These are phyloP conservation scores for Argyresthia albistria DNA, from an alignment of 2,888 invertebrate species.

Conservation along the genomic window DNA sequence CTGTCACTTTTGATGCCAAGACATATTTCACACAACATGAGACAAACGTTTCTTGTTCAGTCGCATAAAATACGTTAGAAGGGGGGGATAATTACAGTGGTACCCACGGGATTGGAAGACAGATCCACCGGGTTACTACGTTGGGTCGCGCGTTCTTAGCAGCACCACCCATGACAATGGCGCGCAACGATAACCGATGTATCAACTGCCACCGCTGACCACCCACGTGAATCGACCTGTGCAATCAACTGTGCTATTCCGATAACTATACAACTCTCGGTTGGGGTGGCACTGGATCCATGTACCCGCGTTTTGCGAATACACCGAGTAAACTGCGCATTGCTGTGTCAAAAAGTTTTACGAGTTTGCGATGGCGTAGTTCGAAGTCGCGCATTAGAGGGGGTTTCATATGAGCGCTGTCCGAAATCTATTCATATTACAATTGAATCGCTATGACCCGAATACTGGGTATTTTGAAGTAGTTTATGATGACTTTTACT, in stretches of 20 bases:
- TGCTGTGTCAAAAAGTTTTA: neutral
- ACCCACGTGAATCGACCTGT: conserved; percentile 53
- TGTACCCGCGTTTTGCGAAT: too few relatives aligned
- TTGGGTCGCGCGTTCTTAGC: conserved; percentile 64
- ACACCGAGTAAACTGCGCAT: conserved; percentile 20
- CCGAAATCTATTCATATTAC: too few relatives aligned
- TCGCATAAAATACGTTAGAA: too few relatives aligned
- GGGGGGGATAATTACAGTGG: neutral
- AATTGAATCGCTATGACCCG: too few relatives aligned
- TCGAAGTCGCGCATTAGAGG: too few relatives aligned
- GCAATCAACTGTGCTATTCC: too few relatives aligned
- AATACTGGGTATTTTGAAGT: neutral
- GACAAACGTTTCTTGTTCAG: too few relatives aligned
- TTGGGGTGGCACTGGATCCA: too few relatives aligned
- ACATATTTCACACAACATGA: too few relatives aligned
- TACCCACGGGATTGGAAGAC: conserved; percentile 59
- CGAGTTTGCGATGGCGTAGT: conserved; percentile 1
- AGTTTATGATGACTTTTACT: neutral
- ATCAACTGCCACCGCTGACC: conserved; percentile 33
- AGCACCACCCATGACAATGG: conserved; percentile 60
- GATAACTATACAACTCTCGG: too few relatives aligned
- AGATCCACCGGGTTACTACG: conserved; percentile 65
- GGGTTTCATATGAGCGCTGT: too few relatives aligned
- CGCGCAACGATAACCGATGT: conserved; percentile 29
- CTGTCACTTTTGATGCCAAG: too few relatives aligned